Conservation (phyloP, 2,797 vertebrate species). For the Coluber constrictor region DNA sequence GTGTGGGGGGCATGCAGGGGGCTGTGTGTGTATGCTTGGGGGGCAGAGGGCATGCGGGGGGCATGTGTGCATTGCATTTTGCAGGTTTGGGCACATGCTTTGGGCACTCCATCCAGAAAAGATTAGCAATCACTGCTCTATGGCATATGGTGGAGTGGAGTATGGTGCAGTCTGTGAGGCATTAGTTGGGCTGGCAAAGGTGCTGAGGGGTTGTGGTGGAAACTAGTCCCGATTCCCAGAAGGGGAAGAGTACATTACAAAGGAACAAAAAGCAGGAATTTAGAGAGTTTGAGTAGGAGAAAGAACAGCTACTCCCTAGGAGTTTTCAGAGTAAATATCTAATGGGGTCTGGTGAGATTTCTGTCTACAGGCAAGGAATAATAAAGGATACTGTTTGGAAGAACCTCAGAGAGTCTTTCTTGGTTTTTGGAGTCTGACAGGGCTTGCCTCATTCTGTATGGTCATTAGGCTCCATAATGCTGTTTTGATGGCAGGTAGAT, state of each 20-base stretch:
- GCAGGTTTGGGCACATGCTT: no score
- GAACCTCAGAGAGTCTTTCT: background rate
- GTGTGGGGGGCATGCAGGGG: no score
- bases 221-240: background rate
- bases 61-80: no score
- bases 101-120: no score
- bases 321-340: background rate
- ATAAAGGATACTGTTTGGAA: background rate
- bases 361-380: background rate
- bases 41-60: no score
- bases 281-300: background rate
- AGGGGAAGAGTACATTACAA: background rate
- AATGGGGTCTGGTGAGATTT: background rate
- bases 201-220: background rate
- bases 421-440: background rate
- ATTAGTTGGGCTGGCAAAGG: background rate
- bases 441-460: background rate
- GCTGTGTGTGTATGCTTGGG: no score
- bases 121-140: background rate
- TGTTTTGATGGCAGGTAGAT: background rate
- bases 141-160: background rate
- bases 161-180: background rate
- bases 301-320: background rate
- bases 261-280: background rate
- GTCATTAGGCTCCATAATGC: background rate